These are phyloP conservation scores for Zosterops pallidus DNA, from an alignment of 2,113 vertebrate genomes.

Conservation along the genomic window DNA sequence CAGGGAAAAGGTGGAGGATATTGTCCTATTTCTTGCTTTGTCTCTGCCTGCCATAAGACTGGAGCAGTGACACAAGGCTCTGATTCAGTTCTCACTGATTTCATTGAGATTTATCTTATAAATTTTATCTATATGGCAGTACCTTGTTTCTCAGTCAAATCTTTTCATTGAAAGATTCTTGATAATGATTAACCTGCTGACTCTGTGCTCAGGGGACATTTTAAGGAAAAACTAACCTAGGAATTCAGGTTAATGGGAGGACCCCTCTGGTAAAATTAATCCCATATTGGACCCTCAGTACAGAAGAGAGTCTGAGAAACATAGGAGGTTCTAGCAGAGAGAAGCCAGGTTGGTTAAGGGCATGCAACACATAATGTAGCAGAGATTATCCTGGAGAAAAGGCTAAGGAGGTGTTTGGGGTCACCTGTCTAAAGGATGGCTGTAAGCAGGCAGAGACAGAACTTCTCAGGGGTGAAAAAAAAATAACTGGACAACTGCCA, in stretches of 20 bases:
- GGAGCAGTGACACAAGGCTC: neutral
- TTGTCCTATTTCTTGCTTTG: neutral
- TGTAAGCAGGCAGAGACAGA: neutral
- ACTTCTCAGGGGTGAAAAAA: neutral
- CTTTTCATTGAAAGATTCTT: neutral
- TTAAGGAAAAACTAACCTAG: neutral
- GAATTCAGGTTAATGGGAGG: neutral
- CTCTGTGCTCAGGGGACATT: neutral
- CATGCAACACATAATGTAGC: fast-evolving
- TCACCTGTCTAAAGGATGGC: neutral
- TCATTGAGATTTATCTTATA: neutral
- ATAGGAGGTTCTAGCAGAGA: neutral
- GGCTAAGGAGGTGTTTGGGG: neutral
- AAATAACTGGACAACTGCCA: neutral
- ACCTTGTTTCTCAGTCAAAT: neutral
- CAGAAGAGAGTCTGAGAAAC: neutral
- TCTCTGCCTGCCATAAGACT: neutral
- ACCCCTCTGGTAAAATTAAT: neutral
- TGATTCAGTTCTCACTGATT: neutral
- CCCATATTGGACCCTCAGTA: neutral
- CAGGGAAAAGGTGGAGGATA: neutral
- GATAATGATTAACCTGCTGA: neutral
- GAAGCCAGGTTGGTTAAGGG: neutral
- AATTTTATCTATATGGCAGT: neutral
- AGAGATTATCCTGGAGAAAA: neutral